Evolutionary conservation across 2,113 vertebrate species (phyloP).

Genomic region (Istiophorus platypterus): DNA sequence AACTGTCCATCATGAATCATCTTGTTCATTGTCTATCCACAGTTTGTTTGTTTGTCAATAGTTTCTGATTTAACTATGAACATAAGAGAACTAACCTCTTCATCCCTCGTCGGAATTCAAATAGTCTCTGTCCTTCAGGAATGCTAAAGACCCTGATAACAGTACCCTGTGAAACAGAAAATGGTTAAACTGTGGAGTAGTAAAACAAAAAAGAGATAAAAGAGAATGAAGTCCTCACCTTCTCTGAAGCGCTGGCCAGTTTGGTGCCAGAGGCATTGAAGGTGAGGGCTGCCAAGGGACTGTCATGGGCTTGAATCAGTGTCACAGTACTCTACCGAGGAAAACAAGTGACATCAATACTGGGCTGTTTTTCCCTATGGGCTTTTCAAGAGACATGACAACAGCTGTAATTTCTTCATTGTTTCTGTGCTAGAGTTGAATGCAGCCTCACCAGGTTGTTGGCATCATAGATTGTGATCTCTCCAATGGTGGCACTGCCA

Average conservation of each 20-base stretch:
- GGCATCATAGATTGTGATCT: constrained; percentile 93
- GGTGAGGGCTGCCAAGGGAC: constrained; percentile 91
- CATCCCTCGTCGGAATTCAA: constrained; percentile 95
- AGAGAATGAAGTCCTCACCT: constrained; percentile 79
- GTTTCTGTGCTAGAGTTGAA: background rate
- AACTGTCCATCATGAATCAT: background rate
- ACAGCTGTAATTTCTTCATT: background rate
- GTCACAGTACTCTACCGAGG: constrained; percentile 88
- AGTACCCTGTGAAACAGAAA: constrained; percentile 86
- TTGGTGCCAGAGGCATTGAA: constrained; percentile 91
- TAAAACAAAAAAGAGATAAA: background rate
- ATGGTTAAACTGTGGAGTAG: constrained; percentile 6
- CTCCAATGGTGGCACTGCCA: constrained; percentile 91
- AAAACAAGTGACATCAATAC: constrained; percentile 23
- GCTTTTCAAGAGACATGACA: constrained; percentile 13
- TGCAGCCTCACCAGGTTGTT: constrained; percentile 90
- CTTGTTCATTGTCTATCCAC: background rate
- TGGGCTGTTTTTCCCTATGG: background rate
- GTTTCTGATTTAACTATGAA: background rate
- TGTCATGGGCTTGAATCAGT: constrained; percentile 91
- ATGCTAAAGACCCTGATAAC: constrained; percentile 95
- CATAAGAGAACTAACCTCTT: constrained; percentile 86
- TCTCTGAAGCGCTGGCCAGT: constrained; percentile 93
- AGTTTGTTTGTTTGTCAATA: background rate
- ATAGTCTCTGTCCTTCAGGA: constrained; percentile 92